phyloP scores from a whole-genome alignment of 37 sponge, comb jelly and placozoan genomes.

The Mnemiopsis leidyi region DNA sequence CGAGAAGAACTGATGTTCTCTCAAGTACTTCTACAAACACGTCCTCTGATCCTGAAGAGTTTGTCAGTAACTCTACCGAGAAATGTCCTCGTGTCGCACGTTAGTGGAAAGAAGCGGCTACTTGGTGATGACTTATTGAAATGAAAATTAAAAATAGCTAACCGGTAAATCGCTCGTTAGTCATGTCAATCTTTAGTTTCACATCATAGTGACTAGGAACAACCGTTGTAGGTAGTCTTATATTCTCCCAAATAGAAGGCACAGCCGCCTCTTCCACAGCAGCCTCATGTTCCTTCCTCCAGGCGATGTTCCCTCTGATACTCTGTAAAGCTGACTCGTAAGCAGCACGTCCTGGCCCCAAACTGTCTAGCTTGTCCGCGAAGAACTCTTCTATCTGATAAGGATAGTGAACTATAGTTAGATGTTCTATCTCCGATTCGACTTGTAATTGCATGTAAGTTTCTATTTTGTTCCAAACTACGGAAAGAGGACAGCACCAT shows the following conservation, averaged over 20 bases:
- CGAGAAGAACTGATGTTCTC: neutral
- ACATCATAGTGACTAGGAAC: slow-evolving; percentile 9
- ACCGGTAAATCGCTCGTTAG: slow-evolving; percentile 20
- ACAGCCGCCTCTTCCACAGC: too few species aligned
- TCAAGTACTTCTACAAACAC: neutral
- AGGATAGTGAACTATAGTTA: too few species aligned
- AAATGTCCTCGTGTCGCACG: too few species aligned
- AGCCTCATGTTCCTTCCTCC: too few species aligned
- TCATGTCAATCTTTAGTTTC: neutral
- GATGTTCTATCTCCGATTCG: too few species aligned
- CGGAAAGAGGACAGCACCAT: too few species aligned
- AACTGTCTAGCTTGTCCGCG: neutral
- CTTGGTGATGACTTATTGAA: too few species aligned
- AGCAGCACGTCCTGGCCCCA: neutral
- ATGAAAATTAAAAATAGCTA: too few species aligned
- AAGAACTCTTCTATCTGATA: slow-evolving; percentile 42
- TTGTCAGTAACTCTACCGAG: too few species aligned
- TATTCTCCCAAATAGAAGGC: neutral
- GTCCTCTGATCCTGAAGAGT: neutral
- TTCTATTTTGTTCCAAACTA: too few species aligned
- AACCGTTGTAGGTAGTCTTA: neutral
- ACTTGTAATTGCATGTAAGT: too few species aligned
- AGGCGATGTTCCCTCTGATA: slow-evolving; percentile 11
- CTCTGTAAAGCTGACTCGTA: slow-evolving; percentile 40
- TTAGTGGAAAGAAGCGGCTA: too few species aligned